These are phyloP conservation scores for Drosophila tropicalis DNA, from an alignment of 1,140 invertebrate species.

Conservation along the genomic window DNA sequence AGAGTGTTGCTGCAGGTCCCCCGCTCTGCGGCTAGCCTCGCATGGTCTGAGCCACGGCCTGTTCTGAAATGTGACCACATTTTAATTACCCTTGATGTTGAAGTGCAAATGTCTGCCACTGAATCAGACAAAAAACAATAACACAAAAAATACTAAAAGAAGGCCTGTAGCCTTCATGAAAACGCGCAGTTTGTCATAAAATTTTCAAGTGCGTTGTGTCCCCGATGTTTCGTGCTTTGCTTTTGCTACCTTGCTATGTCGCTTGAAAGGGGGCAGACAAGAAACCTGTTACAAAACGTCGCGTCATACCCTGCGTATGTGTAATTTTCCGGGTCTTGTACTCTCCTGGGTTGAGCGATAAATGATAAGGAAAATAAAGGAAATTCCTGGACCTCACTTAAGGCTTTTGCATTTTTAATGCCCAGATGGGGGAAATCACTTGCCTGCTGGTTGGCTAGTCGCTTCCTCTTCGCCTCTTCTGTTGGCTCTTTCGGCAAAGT, in stretches of 20 bases:
- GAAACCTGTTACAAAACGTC: conserved; percentile 26
- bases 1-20: conserved; percentile 16
- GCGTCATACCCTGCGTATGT: conserved; percentile 34
- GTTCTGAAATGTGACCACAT: conserved; percentile 62
- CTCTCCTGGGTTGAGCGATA: not conserved
- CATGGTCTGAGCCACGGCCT: conserved; percentile 25
- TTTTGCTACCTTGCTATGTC: conserved; percentile 34
- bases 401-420: conserved; percentile 64
- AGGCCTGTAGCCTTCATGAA: conserved; percentile 42
- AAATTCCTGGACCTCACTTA: conserved; percentile 53
- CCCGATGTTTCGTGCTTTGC: not conserved
- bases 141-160: conserved; percentile 3
- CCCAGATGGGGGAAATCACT: conserved; percentile 34
- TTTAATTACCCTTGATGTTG: conserved; percentile 74
- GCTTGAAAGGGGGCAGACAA: conserved; percentile 41
- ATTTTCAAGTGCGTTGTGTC: conserved; percentile 48
- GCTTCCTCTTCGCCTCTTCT: not conserved
- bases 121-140: conserved; percentile 31
- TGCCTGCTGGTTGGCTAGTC: conserved; percentile 20
- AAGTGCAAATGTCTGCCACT: conserved; percentile 57
- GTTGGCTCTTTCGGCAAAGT: conserved; percentile 21
- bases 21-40: conserved; percentile 20
- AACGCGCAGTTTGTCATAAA: conserved; percentile 44
- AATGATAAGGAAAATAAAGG: conserved; percentile 27
- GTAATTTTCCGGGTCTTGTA: conserved; percentile 39